Evolutionary conservation across 2,888 invertebrate genomes (phyloP).

Genomic region (Tipula unca): DNA sequence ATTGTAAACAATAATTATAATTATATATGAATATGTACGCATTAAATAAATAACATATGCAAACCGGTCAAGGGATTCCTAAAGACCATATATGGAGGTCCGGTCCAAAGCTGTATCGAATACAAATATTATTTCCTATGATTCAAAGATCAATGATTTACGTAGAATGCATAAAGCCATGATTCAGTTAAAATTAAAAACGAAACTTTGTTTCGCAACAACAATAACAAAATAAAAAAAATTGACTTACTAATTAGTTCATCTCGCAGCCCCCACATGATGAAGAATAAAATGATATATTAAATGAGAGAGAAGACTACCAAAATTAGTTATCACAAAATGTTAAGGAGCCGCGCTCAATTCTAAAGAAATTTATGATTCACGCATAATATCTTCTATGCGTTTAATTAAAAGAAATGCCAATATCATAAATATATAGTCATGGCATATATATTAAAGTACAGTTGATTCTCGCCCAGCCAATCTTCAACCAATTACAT

Average conservation of each 20-base stretch:
- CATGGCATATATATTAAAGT: background rate
- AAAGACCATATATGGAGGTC: too few species aligned
- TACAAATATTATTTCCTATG: background rate
- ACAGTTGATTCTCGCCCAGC: background rate
- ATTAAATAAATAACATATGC: background rate
- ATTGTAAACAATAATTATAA: background rate
- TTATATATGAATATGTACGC: background rate
- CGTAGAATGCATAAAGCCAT: background rate
- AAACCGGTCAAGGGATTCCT: too few species aligned
- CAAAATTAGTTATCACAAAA: background rate
- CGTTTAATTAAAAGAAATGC: background rate
- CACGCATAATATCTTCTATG: background rate
- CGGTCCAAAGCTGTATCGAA: too few species aligned
- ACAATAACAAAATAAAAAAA: background rate
- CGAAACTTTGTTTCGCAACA: background rate
- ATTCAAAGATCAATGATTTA: background rate
- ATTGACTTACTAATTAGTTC: background rate
- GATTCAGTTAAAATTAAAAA: background rate
- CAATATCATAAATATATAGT: background rate
- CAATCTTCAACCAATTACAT: background rate
- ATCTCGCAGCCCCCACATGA: background rate
- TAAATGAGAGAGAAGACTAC: background rate
- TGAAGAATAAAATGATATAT: background rate
- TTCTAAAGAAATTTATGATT: conserved; percentile 2
- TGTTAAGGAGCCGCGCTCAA: background rate